phyloP scores from a whole-genome alignment of 2,113 vertebrate species.

The Baryphthengus martii region DNA sequence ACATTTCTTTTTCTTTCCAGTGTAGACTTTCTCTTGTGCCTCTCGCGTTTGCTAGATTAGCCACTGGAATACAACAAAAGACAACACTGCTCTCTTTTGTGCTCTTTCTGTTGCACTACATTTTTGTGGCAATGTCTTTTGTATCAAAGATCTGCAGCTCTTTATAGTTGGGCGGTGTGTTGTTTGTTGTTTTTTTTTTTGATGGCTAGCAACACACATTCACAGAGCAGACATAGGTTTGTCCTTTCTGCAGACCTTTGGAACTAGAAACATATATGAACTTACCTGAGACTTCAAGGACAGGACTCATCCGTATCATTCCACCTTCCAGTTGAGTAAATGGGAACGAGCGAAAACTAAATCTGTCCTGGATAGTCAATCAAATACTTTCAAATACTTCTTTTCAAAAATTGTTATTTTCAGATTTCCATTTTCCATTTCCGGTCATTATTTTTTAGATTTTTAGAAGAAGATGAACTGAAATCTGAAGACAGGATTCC shows the following conservation, averaged over 20 bases:
- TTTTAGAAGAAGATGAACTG: background rate
- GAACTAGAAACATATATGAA: background rate
- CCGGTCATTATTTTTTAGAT: background rate
- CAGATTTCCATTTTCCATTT: background rate
- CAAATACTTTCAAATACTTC: background rate
- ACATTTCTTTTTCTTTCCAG: background rate
- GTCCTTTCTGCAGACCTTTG: background rate
- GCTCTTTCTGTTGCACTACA: background rate
- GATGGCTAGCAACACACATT: background rate
- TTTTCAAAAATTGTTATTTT: background rate
- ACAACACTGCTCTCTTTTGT: background rate
- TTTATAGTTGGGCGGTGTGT: background rate
- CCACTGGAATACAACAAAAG: background rate
- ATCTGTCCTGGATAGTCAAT: background rate
- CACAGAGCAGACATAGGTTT: background rate
- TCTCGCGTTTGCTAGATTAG: background rate
- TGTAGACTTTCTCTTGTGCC: background rate
- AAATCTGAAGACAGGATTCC: background rate
- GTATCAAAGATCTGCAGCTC: background rate
- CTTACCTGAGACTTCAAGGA: background rate
- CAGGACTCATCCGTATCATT: background rate
- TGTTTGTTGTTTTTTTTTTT: background rate
- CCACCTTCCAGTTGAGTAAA: background rate
- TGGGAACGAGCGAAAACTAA: background rate
- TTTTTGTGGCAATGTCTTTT: background rate